phyloP scores from a whole-genome alignment of 2,113 vertebrate species.

The Phrynosoma blainvillii region DNA sequence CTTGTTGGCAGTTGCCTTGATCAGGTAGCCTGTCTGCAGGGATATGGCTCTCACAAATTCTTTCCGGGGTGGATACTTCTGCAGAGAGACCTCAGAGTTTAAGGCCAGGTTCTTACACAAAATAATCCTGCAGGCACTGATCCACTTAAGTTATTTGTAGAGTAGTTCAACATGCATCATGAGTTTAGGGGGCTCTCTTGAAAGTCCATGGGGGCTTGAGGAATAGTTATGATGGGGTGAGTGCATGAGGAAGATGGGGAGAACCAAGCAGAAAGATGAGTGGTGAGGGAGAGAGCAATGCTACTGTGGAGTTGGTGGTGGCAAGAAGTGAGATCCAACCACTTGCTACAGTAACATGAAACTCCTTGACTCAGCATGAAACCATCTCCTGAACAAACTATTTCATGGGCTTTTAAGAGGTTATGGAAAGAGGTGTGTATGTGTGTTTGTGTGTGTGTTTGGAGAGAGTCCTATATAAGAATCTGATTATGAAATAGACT shows the following conservation, averaged over 20 bases:
- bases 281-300: background rate
- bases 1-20: conserved; percentile 76
- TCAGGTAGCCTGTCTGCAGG: conserved; percentile 84
- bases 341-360: background rate
- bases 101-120: background rate
- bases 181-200: background rate
- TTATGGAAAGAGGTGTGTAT: background rate
- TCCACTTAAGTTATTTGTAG: background rate
- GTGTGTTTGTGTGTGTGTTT: background rate
- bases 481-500: background rate
- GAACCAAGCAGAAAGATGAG: background rate
- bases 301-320: background rate
- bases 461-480: background rate
- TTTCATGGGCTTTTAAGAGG: background rate
- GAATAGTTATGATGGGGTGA: background rate
- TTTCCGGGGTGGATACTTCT: conserved; percentile 89
- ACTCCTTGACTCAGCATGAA: background rate
- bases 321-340: background rate
- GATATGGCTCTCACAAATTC: conserved; percentile 87
- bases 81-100: background rate
- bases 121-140: background rate
- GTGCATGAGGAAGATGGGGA: background rate
- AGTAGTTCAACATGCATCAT: background rate
- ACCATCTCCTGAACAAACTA: background rate
- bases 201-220: background rate